Percentiles rank a stretch among this genome's conserved stretches.
Conservation (phyloP, 2,797 vertebrate species). For the Pampus argenteus region DNA sequence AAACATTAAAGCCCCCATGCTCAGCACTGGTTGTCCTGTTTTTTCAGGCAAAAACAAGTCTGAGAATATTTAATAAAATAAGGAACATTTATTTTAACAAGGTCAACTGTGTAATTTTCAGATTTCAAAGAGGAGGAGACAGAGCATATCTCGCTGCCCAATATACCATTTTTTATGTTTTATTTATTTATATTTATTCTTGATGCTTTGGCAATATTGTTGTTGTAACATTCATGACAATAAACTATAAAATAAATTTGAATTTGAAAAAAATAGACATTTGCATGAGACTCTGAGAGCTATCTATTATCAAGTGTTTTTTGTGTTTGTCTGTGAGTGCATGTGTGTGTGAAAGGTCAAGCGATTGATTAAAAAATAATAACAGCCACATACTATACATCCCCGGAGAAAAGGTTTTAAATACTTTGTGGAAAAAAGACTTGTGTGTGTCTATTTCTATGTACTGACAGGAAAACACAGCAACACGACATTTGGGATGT, state of each 20-base stretch:
- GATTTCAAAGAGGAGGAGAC: no score
- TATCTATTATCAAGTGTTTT: constrained; percentile 11
- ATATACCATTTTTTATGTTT: no score
- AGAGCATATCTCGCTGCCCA: no score
- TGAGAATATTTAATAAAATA: no score
- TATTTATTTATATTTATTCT: no score
- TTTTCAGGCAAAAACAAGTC: constrained; percentile 18
- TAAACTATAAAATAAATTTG: no score
- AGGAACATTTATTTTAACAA: no score
- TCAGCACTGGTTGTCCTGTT: constrained; percentile 6
- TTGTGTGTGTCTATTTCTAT: constrained; percentile 22
- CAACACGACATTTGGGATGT: constrained; percentile 41
- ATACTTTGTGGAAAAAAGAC: constrained; percentile 15
- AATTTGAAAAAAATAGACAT: no score
- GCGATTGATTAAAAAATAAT: constrained; percentile 22
- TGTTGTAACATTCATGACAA: no score
- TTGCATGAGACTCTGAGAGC: no score
- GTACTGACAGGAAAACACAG: constrained; percentile 26
- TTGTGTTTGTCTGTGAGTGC: not conserved
- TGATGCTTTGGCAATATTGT: no score
- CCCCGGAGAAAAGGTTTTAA: constrained; percentile 36
- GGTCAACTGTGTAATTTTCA: no score
- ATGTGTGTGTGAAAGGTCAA: not conserved
- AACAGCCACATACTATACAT: constrained; percentile 25
- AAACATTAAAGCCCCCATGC: not conserved